phyloP scores from a whole-genome alignment of 2,797 vertebrate species.

The Muscicapa striata region DNA sequence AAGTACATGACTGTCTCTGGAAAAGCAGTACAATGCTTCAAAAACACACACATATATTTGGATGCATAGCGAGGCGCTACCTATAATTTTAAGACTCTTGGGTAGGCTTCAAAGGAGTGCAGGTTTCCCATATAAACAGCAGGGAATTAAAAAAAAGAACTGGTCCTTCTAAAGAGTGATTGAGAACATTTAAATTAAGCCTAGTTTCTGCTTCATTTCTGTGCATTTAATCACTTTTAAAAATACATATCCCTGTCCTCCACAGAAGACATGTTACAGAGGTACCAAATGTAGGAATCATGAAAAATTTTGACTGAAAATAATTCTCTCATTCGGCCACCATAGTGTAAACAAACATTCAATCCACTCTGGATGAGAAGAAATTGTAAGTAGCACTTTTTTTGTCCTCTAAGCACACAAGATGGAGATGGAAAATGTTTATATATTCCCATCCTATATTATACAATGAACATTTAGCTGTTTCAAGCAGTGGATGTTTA shows the following conservation, averaged over 20 bases:
- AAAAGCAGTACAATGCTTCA: background rate
- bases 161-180: background rate
- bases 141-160: background rate
- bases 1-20: background rate
- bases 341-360: background rate
- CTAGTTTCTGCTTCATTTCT: background rate
- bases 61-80: background rate
- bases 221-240: background rate
- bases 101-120: background rate
- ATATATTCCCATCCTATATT: background rate
- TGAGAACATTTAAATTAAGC: background rate
- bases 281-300: background rate
- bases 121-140: background rate
- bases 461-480: background rate
- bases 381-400: background rate
- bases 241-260: background rate
- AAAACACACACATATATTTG: background rate
- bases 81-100: background rate
- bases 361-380: background rate
- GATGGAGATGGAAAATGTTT: background rate
- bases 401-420: background rate
- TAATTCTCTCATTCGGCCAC: background rate
- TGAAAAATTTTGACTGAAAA: background rate
- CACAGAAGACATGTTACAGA: background rate
- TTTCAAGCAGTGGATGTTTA: background rate